Evolutionary conservation across 92 coral and sea anemone genomes (phyloP).

Genomic region (Montipora capitata): DNA sequence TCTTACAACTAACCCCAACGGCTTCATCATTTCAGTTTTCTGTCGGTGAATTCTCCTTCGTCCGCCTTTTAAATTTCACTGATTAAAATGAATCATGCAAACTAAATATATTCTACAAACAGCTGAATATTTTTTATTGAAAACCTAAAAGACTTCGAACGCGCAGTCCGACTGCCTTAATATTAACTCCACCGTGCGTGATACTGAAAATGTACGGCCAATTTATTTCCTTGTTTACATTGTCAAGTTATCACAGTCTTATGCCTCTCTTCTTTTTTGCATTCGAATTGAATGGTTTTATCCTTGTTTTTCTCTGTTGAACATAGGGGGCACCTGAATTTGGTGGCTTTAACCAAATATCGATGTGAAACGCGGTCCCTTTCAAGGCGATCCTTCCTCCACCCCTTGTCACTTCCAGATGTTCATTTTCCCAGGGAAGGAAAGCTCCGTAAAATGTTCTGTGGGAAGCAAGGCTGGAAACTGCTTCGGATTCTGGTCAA

Average conservation of each 20-base stretch:
- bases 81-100: conserved; percentile 9
- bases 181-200: background rate
- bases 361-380: conserved; percentile 46
- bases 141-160: conserved; percentile 17
- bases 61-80: conserved; percentile 14
- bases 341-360: conserved; percentile 29
- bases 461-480: conserved; percentile 38
- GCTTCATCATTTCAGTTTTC: background rate
- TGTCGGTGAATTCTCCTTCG: background rate
- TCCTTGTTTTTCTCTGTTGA: conserved; percentile 42
- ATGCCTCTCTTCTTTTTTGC: conserved; percentile 19
- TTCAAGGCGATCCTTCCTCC: conserved; percentile 24
- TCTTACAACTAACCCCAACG: background rate
- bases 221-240: conserved; percentile 3
- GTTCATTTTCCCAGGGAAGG: conserved; percentile 61
- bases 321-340: conserved; percentile 53
- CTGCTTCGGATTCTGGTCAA: conserved; percentile 8
- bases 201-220: background rate
- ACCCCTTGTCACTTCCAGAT: conserved; percentile 47
- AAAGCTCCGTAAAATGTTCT: conserved; percentile 30
- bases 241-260: background rate
- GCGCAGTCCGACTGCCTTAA: background rate
- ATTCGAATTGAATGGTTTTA: conserved; percentile 28
- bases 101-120: background rate
- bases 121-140: background rate